A percentile compares a stretch with the other conserved stretches of the same genome.
These are phyloP conservation scores for Trididemnum miniatum DNA, from an alignment of 23 tunicate species.

Conservation along the genomic window DNA sequence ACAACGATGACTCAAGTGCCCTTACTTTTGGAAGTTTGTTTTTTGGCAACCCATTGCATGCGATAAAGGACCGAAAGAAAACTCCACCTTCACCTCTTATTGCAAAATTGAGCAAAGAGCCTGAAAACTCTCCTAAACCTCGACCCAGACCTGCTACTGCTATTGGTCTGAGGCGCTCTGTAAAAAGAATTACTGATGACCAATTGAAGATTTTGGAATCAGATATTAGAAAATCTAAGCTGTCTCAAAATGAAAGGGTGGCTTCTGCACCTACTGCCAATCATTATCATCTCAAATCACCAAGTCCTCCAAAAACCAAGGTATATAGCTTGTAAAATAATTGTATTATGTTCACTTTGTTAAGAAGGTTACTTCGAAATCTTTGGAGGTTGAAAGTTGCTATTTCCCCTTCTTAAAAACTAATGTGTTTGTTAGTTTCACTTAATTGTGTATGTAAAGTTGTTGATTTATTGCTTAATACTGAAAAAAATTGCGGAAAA, in stretches of 20 bases:
- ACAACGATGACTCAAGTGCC: slow-evolving; percentile 62
- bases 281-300: neutral
- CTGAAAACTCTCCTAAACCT: neutral
- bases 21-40: slow-evolving; percentile 68
- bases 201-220: slow-evolving; percentile 17
- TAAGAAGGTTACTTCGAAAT: too few relatives aligned
- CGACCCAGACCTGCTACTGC: slow-evolving; percentile 33
- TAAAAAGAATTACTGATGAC: neutral
- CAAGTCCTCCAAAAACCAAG: neutral
- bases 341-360: neutral
- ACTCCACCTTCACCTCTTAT: slow-evolving; percentile 30
- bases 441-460: too few relatives aligned
- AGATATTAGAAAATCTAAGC: neutral
- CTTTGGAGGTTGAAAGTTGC: too few relatives aligned
- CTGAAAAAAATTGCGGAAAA: too few relatives aligned
- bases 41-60: slow-evolving; percentile 76
- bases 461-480: too few relatives aligned
- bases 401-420: too few relatives aligned
- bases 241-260: neutral
- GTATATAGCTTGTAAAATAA: neutral
- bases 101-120: neutral
- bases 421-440: too few relatives aligned
- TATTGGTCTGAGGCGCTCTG: neutral
- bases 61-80: slow-evolving; percentile 37
- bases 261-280: neutral